These are phyloP conservation scores for Mesorhabditis spiculigera DNA, from an alignment of 2,888 invertebrate genomes.

Conservation along the genomic window DNA sequence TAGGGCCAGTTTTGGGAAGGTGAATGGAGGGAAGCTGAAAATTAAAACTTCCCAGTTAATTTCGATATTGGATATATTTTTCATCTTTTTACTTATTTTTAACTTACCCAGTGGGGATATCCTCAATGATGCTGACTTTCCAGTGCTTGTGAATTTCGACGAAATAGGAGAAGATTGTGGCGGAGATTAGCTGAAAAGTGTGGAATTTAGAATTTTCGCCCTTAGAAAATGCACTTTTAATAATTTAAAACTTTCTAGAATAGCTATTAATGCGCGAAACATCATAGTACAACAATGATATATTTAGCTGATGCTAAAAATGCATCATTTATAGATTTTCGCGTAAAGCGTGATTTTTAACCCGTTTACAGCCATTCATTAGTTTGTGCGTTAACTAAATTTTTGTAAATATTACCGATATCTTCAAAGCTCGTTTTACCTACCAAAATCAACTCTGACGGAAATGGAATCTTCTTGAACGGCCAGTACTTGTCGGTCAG, in stretches of 20 bases:
- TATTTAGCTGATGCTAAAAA: too few relatives aligned
- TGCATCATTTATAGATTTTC: too few relatives aligned
- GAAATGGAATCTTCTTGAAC: slow-evolving; percentile 32
- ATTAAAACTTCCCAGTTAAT: background rate
- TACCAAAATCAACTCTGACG: slow-evolving; percentile 41
- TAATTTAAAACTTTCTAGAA: background rate
- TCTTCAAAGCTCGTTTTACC: too few relatives aligned
- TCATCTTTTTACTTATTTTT: background rate
- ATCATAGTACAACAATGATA: too few relatives aligned
- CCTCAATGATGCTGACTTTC: slow-evolving; percentile 59
- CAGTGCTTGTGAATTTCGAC: slow-evolving; percentile 54
- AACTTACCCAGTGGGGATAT: slow-evolving; percentile 60
- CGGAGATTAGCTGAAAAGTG: slow-evolving; percentile 57
- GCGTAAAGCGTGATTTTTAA: too few relatives aligned
- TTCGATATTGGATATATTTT: background rate
- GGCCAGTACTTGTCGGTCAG: slow-evolving; percentile 19
- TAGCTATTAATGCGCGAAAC: background rate
- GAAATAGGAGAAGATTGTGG: slow-evolving; percentile 59
- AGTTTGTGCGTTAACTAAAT: too few relatives aligned
- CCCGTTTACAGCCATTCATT: too few relatives aligned
- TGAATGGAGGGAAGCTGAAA: slow-evolving; percentile 51
- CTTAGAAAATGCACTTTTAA: background rate
- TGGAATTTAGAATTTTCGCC: background rate
- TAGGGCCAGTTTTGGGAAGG: slow-evolving; percentile 46
- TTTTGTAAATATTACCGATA: too few relatives aligned